Evolutionary conservation across 2,888 invertebrate genomes (phyloP).

Genomic region (Junonia oenone): DNA sequence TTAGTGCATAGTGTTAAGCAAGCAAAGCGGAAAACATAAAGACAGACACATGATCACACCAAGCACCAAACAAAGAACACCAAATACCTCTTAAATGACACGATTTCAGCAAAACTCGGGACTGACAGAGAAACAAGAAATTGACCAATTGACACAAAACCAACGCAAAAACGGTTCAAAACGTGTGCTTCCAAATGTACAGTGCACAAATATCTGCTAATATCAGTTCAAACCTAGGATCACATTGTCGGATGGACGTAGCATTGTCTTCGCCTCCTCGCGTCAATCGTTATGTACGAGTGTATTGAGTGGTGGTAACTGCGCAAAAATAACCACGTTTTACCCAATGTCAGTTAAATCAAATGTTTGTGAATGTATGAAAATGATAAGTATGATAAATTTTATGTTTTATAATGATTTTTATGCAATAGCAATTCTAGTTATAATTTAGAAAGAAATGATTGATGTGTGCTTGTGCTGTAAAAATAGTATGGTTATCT

Average conservation of each 20-base stretch:
- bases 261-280: conserved; percentile 60
- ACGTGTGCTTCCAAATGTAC: conserved; percentile 44
- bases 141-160: conserved; percentile 24
- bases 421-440: not conserved
- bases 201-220: conserved; percentile 54
- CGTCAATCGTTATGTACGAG: conserved; percentile 73
- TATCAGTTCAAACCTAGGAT: conserved; percentile 59
- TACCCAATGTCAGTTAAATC: conserved; percentile 15
- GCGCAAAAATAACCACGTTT: conserved; percentile 56
- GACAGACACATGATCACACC: conserved; percentile 11
- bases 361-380: not conserved
- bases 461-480: not conserved
- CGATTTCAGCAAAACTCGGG: conserved; percentile 9
- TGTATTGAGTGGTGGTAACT: conserved; percentile 75
- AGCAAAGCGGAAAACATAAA: conserved; percentile 42
- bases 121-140: conserved; percentile 23
- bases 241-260: conserved; percentile 58
- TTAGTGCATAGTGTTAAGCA: conserved; percentile 53
- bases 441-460: not conserved
- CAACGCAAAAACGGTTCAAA: conserved; percentile 19
- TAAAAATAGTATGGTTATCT: not conserved
- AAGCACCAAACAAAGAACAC: conserved; percentile 23
- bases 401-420: not conserved
- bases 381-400: not conserved
- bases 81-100: conserved; percentile 15